Evolutionary conservation across 2,888 invertebrate genomes (phyloP).

Genomic region (Elysia crispata): DNA sequence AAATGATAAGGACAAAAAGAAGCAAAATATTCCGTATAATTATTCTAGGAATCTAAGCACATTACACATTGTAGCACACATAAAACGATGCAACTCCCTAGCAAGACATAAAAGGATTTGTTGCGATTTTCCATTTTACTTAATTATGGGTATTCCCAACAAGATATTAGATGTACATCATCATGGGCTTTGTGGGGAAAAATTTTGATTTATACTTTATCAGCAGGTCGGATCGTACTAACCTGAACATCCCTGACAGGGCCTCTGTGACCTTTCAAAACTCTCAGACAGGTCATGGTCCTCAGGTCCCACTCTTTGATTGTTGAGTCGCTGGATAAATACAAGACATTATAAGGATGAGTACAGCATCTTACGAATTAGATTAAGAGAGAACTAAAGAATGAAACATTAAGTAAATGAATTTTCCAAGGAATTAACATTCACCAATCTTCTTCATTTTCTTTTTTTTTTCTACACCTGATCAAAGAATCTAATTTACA

Average conservation of each 20-base stretch:
- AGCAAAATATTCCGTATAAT: no score
- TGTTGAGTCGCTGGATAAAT: conserved; percentile 68
- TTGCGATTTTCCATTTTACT: no score
- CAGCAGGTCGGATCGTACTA: conserved; percentile 32
- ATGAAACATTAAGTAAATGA: not conserved
- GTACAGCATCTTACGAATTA: no score
- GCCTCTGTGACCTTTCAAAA: conserved; percentile 72
- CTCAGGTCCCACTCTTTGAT: conserved; percentile 74
- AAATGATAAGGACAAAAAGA: not conserved
- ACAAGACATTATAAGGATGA: conserved; percentile 18
- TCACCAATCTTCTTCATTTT: no score
- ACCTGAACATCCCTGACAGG: conserved; percentile 73
- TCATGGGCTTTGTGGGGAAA: no score
- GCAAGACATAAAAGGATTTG: not conserved
- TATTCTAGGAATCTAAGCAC: no score
- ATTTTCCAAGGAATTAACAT: not conserved
- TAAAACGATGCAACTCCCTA: not conserved
- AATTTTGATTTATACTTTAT: no score
- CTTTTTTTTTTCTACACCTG: not conserved
- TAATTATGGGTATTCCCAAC: no score
- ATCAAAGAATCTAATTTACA: not conserved
- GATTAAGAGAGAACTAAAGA: no score
- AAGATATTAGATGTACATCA: no score
- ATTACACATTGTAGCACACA: no score
- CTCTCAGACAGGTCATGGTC: conserved; percentile 74